phyloP scores from a whole-genome alignment of 1,140 invertebrate genomes.

The Bombus balteatus region DNA sequence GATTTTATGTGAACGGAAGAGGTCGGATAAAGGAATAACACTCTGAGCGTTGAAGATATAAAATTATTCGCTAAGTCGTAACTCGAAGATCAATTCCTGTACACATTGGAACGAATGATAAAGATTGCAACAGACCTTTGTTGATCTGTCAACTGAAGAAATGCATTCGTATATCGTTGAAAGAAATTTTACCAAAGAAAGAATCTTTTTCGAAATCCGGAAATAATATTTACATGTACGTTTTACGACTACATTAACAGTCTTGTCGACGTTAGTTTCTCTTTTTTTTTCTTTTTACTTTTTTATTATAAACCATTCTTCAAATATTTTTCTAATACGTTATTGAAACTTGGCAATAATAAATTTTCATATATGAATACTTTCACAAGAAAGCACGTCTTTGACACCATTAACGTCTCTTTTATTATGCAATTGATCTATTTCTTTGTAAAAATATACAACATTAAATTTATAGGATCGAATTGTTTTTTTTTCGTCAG shows the following conservation, averaged over 20 bases:
- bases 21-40: neutral
- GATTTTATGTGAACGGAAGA: neutral
- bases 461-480: conserved; percentile 55
- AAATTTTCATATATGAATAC: conserved; percentile 53
- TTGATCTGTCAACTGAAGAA: neutral
- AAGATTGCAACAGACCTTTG: neutral
- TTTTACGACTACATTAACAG: conserved; percentile 39
- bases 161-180: neutral
- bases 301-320: conserved; percentile 34
- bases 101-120: conserved; percentile 3
- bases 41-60: conserved; percentile 20
- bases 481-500: conserved; percentile 44
- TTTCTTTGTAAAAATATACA: conserved; percentile 64
- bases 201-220: neutral
- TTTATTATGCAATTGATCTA: conserved; percentile 44
- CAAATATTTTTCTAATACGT: conserved; percentile 49
- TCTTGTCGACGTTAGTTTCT: conserved; percentile 40
- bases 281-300: conserved; percentile 24
- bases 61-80: conserved; percentile 36
- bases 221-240: conserved; percentile 27
- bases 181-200: neutral
- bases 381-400: conserved; percentile 60
- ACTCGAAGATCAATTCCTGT: conserved; percentile 46
- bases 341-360: conserved; percentile 52
- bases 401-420: conserved; percentile 45